Base-by-base conservation (phyloP, 92 coral and sea anemone species). In the Siderastrea radians region DNA sequence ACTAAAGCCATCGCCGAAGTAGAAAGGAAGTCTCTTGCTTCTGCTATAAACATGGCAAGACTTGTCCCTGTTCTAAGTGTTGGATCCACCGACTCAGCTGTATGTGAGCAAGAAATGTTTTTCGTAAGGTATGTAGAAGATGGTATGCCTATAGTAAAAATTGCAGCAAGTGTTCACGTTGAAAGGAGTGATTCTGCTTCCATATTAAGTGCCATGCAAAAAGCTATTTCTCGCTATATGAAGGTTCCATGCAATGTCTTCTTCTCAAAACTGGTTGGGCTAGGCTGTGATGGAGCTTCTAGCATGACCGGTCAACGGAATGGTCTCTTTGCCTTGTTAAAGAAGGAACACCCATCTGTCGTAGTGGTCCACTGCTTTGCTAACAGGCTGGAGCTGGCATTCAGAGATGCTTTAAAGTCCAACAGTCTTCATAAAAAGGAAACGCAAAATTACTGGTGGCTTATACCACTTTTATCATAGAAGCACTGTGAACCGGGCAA, bases 401-500 rank as follows among this genome's bases (percentile, higher is more conserved):
- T 77, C 78, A 65, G 63, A 48, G 84, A 86, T 67, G 72, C 85
- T 15, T 9, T 78, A 12, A 54, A 52, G 59, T 67, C 68, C 43
- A 55, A 49, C 47, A n/a, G 19, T 48, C 64, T 86, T 49, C 50
- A 62, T 15, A 62, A 86, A 26, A 26, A 26, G 38, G 38, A 26
- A 26, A 26, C 38, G 68, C 59, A 16, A 87, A 57, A 11, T 85
- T 87, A 60, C 75, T 91, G 47, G 69, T 81, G 88, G 88, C 60
- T 67, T 91, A 49, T 82, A 87, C 73, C 54, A 62, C 65, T 87
- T 91, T 64, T 91, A 91, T 59, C 84, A 77, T 45, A 86, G 75
- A 49, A 82, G 91, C 70, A 74, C 94, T 11, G 81, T 87, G 54
- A 91, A 86, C 88, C 79, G 94, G 83, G 68, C 87, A 17, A 87